Evolutionary conservation across 2,113 vertebrate species (phyloP).

Genomic region (Empidonax alnorum): DNA sequence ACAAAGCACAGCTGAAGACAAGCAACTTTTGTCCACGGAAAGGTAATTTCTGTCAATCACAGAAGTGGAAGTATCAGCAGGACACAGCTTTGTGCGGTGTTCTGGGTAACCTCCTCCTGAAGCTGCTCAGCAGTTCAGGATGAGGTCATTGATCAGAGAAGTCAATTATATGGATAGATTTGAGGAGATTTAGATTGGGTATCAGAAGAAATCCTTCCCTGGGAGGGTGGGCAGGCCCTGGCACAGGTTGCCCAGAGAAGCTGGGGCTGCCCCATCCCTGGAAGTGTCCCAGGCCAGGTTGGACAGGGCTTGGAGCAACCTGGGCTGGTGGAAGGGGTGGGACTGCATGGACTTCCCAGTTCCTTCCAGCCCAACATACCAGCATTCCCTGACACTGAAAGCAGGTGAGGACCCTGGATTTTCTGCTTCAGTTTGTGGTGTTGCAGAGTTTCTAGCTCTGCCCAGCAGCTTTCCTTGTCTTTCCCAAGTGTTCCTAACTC

Average conservation of each 20-base stretch:
- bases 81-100: neutral
- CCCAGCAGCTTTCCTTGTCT: neutral
- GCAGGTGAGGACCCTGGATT: neutral
- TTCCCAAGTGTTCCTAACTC: neutral
- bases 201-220: neutral
- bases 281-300: neutral
- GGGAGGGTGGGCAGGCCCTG: neutral
- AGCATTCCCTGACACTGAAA: neutral
- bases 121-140: neutral
- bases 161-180: neutral
- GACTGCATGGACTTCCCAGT: neutral
- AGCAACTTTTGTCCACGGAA: neutral
- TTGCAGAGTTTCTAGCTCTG: neutral
- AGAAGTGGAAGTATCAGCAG: neutral
- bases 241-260: neutral
- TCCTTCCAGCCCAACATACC: neutral
- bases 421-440: neutral
- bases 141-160: neutral
- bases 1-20: neutral
- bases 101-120: neutral
- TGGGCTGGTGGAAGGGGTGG: neutral
- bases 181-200: neutral
- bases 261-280: neutral
- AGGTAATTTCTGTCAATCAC: neutral
- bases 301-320: neutral